Evolutionary conservation across 2,113 vertebrate species (phyloP).

Genomic region (Gila orcuttii): DNA sequence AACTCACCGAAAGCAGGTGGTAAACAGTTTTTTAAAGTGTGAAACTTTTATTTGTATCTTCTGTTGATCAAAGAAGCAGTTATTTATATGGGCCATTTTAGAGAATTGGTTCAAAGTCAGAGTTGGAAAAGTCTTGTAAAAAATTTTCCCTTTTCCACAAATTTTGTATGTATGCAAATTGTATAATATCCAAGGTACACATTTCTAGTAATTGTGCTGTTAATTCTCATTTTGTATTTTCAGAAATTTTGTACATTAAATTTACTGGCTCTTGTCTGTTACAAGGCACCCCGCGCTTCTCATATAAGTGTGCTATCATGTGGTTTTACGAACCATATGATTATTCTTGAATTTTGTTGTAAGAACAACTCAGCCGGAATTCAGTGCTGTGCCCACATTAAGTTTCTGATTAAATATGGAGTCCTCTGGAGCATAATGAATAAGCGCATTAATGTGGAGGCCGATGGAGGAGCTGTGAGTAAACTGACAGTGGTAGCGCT

Average conservation of each 20-base stretch:
- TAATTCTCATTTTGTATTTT: no score
- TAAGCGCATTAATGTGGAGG: not conserved
- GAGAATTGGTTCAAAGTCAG: no score
- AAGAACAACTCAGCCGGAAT: not conserved
- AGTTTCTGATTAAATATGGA: conserved; percentile 17
- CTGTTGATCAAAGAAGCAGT: no score
- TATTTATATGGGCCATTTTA: no score
- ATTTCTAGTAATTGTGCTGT: no score
- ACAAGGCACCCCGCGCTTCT: not conserved
- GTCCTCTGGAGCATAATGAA: conserved; percentile 29
- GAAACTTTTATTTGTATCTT: no score
- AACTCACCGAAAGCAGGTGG: no score
- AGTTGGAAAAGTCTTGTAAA: no score
- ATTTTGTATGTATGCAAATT: no score
- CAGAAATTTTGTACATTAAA: not conserved
- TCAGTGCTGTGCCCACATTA: conserved; percentile 12
- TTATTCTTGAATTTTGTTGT: not conserved
- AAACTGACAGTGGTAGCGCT: conserved; percentile 18
- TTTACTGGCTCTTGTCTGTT: not conserved
- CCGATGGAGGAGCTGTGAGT: conserved; percentile 11
- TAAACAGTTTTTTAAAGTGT: no score
- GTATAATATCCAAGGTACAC: no score
- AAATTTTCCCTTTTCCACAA: no score
- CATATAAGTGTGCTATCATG: not conserved
- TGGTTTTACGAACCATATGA: not conserved